Evolutionary conservation across 2,113 vertebrate genomes (phyloP), one percentile per base, ranked within the genome.

Genomic region (Jacana jacana): DNA sequence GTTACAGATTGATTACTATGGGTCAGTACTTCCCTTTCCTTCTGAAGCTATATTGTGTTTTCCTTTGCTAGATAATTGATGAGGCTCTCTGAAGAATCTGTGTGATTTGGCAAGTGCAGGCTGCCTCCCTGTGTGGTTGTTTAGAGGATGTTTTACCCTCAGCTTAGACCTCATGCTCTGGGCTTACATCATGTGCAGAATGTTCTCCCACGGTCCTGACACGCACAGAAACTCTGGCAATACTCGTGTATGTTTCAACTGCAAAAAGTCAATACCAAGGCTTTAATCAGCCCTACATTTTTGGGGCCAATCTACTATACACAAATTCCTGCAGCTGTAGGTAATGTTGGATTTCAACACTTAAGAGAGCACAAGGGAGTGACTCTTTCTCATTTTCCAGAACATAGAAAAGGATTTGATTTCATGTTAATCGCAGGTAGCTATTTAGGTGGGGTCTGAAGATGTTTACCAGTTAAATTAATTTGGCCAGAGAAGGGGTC

Each of bases 21-120:
- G 63, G 51, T 42, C 17, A 87, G 68, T 86, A 30, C 73, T 73
- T 94, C 51, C 33, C 54, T 69, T 92, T 81, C 83, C 37, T 57
- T 86, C 35, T 51, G 63, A 17, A 54, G 33, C 19, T 64, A 16
- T 70, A 49, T 69, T 81, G 23, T 77, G 31, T 57, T 92, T 89
- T 65, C 5, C 58, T 91, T 78, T 60, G 52, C 72, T 88, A 65
- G 73, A 89, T 88, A 89, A 91, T 69, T 81, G 81, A 93, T 63
- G 88, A 87, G 78, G 60, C 44, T 25, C 76, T 52, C 20, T 80
- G 79, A 81, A 82, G 25, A 88, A 44, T 33, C 51, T 81, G 39
- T 83, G 60, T 93, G 69, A 86, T 66, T 66, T 94, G 94, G 87
- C 80, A 97, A 89, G n/a, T 57, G 69, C n/a, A 72, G 68, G 35